Conservation (phyloP, 2,888 invertebrate genomes). For the Proisotoma minuta region DNA sequence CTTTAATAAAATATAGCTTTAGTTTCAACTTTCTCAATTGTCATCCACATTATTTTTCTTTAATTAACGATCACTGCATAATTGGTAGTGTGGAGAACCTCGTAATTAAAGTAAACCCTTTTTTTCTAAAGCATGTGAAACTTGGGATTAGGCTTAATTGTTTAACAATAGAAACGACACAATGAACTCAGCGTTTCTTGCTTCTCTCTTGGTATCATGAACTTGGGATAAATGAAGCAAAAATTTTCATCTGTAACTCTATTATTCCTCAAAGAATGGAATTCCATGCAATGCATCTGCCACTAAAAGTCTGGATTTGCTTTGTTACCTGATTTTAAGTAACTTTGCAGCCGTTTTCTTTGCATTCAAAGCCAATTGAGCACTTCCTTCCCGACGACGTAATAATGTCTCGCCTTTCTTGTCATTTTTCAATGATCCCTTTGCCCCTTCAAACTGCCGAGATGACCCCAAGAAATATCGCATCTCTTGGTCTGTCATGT, state of each 20-base stretch:
- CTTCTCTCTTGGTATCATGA: not conserved
- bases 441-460: too few species aligned
- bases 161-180: not conserved
- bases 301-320: not conserved
- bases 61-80: not conserved
- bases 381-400: too few species aligned
- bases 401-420: too few species aligned
- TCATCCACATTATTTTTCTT: not conserved
- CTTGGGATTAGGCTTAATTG: too few species aligned
- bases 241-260: not conserved
- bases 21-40: slow-evolving; percentile 5
- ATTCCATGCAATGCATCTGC: not conserved
- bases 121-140: not conserved
- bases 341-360: slow-evolving; percentile 22
- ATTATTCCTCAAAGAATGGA: not conserved
- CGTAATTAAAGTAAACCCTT: not conserved
- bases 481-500: too few species aligned
- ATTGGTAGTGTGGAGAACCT: not conserved
- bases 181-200: not conserved
- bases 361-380: too few species aligned
- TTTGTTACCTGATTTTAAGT: slow-evolving; percentile 27
- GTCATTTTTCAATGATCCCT: too few species aligned
- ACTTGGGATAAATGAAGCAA: not conserved
- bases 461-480: too few species aligned
- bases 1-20: too few species aligned